phyloP scores from a whole-genome alignment of 2,888 invertebrate species.

The Drosophila ezoana region DNA sequence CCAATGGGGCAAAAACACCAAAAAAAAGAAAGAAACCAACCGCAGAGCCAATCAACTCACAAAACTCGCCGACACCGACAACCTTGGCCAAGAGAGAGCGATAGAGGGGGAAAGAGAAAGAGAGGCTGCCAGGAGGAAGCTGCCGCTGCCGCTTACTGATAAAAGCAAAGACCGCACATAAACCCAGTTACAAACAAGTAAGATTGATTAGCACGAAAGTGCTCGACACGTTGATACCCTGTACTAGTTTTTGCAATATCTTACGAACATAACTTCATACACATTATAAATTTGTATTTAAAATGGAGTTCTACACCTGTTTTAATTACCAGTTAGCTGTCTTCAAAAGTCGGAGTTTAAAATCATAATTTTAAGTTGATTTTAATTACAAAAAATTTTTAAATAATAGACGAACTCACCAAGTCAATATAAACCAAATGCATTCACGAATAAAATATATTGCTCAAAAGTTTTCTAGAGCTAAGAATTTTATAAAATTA shows the following conservation, averaged over 20 bases:
- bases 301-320: too few species aligned
- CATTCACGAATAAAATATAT: too few species aligned
- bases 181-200: slow-evolving; percentile 64
- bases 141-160: slow-evolving; percentile 38
- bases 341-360: too few species aligned
- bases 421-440: too few species aligned
- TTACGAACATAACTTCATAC: not conserved
- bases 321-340: too few species aligned
- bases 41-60: slow-evolving; percentile 69
- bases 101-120: slow-evolving; percentile 12
- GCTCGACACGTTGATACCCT: slow-evolving; percentile 15
- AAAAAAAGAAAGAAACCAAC: slow-evolving; percentile 21
- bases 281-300: too few species aligned
- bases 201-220: not conserved
- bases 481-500: too few species aligned
- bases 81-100: slow-evolving; percentile 48
- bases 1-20: slow-evolving; percentile 38
- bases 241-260: not conserved
- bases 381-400: too few species aligned
- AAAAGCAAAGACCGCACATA: slow-evolving; percentile 68
- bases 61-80: slow-evolving; percentile 59
- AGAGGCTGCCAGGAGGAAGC: slow-evolving; percentile 3
- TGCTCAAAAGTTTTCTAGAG: too few species aligned
- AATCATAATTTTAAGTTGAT: too few species aligned
- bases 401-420: too few species aligned